Conservation (phyloP, 2,797 vertebrate genomes). For the Diplodus puntazzo region DNA sequence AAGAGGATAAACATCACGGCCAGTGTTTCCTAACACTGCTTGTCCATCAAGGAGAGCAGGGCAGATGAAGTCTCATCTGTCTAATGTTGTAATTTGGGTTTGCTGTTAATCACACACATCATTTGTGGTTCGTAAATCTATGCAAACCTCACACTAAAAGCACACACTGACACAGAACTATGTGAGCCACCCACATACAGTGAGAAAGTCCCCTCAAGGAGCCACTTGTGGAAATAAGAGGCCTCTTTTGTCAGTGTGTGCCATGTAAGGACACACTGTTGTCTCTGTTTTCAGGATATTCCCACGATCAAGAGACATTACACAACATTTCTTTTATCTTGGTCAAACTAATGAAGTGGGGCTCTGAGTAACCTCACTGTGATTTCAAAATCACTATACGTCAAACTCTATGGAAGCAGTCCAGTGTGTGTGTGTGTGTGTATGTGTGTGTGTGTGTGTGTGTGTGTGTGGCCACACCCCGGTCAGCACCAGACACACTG, state of each 20-base stretch:
- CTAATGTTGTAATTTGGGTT: conserved; percentile 43
- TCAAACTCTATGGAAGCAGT: conserved; percentile 15
- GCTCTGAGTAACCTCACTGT: conserved; percentile 9
- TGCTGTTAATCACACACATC: conserved; percentile 44
- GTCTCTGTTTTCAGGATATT: conserved; percentile 28
- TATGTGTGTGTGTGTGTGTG: neutral
- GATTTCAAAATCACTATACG: conserved; percentile 24
- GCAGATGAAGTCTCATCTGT: conserved; percentile 29
- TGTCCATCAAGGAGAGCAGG: conserved; percentile 17
- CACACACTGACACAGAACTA: conserved; percentile 21
- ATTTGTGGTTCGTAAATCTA: conserved; percentile 43
- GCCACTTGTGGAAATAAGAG: conserved; percentile 22
- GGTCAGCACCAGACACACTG: neutral
- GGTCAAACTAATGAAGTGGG: conserved; percentile 22
- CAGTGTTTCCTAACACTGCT: conserved; percentile 5
- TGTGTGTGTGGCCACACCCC: conserved; percentile 26
- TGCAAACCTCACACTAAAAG: conserved; percentile 18
- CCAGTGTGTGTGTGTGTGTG: neutral
- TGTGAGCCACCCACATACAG: conserved; percentile 35
- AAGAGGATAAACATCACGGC: conserved; percentile 50
- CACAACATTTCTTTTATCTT: conserved; percentile 35
- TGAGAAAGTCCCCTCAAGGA: conserved; percentile 23
- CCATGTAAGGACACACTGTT: conserved; percentile 33
- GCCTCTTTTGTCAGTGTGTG: conserved; percentile 2
- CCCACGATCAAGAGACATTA: conserved; percentile 28